phyloP scores from a whole-genome alignment of 2,113 vertebrate genomes.

The Solea solea region DNA sequence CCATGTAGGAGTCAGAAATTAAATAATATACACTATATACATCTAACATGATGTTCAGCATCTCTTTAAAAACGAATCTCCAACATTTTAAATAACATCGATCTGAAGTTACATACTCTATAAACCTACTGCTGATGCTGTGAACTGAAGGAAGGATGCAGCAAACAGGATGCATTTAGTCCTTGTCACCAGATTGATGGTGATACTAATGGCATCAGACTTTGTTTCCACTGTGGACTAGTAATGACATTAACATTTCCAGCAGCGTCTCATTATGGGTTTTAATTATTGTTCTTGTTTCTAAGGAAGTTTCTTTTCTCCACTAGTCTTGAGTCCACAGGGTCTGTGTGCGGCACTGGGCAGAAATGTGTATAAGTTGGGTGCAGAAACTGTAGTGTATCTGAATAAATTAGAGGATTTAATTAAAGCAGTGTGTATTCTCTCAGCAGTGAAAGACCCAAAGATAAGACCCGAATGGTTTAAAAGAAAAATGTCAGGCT shows the following conservation, averaged over 20 bases:
- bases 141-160: slow-evolving; percentile 17
- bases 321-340: slow-evolving; percentile 4
- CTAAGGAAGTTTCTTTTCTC: neutral
- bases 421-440: slow-evolving; percentile 13
- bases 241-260: neutral
- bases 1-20: neutral
- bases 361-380: slow-evolving; percentile 13
- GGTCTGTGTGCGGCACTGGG: slow-evolving; percentile 13
- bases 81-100: neutral
- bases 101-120: neutral
- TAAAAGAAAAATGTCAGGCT: neutral
- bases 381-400: slow-evolving; percentile 1
- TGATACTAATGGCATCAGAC: neutral
- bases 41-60: neutral
- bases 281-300: slow-evolving; percentile 1
- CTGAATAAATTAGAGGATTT: slow-evolving; percentile 32
- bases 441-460: slow-evolving; percentile 25
- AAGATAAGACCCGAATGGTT: neutral
- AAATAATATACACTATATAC: too few relatives aligned
- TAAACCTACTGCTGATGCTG: neutral
- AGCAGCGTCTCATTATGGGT: neutral
- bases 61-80: neutral
- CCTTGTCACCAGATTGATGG: neutral
- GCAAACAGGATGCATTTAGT: slow-evolving; percentile 8
- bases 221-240: neutral